These are phyloP conservation scores for Heloderma charlesbogerti DNA, from an alignment of 2,113 vertebrate species.

Conservation along the genomic window DNA sequence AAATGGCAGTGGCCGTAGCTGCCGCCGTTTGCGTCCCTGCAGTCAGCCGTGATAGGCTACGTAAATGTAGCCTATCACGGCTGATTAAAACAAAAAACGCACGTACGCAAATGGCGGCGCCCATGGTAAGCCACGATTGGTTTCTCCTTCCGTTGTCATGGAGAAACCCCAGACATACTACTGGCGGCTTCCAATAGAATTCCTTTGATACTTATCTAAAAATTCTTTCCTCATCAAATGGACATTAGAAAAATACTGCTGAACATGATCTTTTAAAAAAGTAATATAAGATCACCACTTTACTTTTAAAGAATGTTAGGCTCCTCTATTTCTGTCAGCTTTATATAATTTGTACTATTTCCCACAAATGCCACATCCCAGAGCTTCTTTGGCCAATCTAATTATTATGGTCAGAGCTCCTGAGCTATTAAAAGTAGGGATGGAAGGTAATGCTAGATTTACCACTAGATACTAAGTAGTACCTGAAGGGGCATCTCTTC, in stretches of 20 bases:
- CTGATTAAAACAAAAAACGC: too few relatives aligned
- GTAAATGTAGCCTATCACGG: too few relatives aligned
- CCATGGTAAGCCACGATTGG: too few relatives aligned
- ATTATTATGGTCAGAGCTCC: background rate
- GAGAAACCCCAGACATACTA: background rate
- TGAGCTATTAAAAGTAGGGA: background rate
- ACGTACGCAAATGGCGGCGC: too few relatives aligned
- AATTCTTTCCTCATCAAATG: background rate
- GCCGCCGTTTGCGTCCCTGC: too few relatives aligned
- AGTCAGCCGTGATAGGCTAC: too few relatives aligned
- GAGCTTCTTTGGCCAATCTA: background rate
- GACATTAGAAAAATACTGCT: background rate
- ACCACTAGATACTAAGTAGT: too few relatives aligned
- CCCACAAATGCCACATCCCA: background rate
- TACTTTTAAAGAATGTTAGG: background rate
- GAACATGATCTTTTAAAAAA: background rate
- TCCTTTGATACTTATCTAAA: background rate
- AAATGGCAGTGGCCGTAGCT: too few relatives aligned
- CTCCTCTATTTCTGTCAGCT: background rate
- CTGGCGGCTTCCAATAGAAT: background rate
- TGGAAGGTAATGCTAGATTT: background rate
- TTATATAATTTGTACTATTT: background rate
- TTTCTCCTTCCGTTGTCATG: too few relatives aligned
- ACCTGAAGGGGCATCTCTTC: background rate
- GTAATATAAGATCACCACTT: background rate